Base-by-base conservation (phyloP, 37 sponge, comb jelly and placozoan genomes). In the Geodia barretti region DNA sequence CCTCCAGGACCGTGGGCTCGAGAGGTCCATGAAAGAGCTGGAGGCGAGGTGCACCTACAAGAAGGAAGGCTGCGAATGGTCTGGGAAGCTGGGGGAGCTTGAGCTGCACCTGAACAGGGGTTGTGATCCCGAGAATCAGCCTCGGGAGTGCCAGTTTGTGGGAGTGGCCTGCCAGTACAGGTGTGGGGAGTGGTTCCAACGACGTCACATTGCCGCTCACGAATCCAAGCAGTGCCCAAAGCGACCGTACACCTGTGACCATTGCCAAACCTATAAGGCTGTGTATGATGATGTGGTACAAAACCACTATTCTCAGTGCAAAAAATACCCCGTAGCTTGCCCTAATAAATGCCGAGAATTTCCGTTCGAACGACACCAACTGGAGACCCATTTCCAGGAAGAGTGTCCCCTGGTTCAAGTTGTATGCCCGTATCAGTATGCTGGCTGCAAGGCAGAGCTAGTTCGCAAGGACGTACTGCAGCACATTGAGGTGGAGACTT, bases 241-340 rank as follows among this genome's bases (percentile, higher is more conserved):
- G 39, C 74, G 74, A 41, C 78, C 78, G 23, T 78, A 65, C 20
- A 63, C 39, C 66, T 78, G 78, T 78, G 78, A 78, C 21, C 24
- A 33, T 11, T 78, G 78, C 61, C 38, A 78, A 11, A 30, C 38
- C 37, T 78, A 65, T 58, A 64, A 60, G 65, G 63, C 78, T 20
- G 41, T 41, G 19, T 78, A 65, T 62, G 64, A 78, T 65, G 78
- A 78, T 38, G 78, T 79, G 47, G 68, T 19, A 38, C 39, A 25
- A 24, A 79, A 38, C 65, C 78, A 78, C 61, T 35, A n/a, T 25
- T 28, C 78, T 64, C 20, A 40, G 34, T 78, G 78, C 66, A 24
- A 36, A 39, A 54, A 58, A 28, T 30, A 60, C 61, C 78, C 66
- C 34, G 66, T 78, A 33, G 65, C 41, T n/a, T 78, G 78, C 65